phyloP scores from a whole-genome alignment of 2,113 vertebrate genomes.

The Cynoglossus semilaevis region DNA sequence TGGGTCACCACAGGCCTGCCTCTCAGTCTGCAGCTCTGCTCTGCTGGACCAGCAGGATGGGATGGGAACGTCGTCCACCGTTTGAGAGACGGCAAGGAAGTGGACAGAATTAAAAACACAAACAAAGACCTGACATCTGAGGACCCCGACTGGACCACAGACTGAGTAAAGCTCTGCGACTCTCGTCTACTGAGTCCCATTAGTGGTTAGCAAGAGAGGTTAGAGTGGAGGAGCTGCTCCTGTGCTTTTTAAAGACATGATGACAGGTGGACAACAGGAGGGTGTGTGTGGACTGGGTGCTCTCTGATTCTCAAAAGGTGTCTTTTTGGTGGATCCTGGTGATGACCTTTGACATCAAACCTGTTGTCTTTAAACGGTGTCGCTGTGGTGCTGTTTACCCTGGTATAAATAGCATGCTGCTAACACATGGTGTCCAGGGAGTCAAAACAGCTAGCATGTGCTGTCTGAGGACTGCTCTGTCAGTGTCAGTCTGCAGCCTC shows the following conservation, averaged over 20 bases:
- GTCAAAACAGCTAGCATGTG: slow-evolving; percentile 46
- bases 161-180: slow-evolving; percentile 9
- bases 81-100: slow-evolving; percentile 38
- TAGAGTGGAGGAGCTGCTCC: slow-evolving; percentile 13
- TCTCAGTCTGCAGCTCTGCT: slow-evolving; percentile 49
- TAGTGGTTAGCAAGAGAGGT: slow-evolving; percentile 22
- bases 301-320: slow-evolving; percentile 11
- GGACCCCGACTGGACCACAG: slow-evolving; percentile 37
- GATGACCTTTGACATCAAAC: slow-evolving; percentile 18
- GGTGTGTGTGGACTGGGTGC: not conserved
- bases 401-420: slow-evolving; percentile 60
- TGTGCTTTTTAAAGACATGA: slow-evolving; percentile 13
- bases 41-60: slow-evolving; percentile 44
- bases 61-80: slow-evolving; percentile 42
- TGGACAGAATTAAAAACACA: slow-evolving; percentile 56
- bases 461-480: slow-evolving; percentile 47
- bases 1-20: slow-evolving; percentile 65
- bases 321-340: slow-evolving; percentile 12
- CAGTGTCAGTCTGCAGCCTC: slow-evolving; percentile 39
- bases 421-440: slow-evolving; percentile 54
- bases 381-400: slow-evolving; percentile 29
- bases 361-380: slow-evolving; percentile 43
- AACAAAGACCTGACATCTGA: slow-evolving; percentile 41
- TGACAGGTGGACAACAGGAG: slow-evolving; percentile 17
- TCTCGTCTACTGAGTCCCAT: not conserved